Percentiles rank a stretch among this genome's conserved stretches.
Conservation (phyloP, 2,113 vertebrate species). For the Rhynchopsitta pachyrhyncha region DNA sequence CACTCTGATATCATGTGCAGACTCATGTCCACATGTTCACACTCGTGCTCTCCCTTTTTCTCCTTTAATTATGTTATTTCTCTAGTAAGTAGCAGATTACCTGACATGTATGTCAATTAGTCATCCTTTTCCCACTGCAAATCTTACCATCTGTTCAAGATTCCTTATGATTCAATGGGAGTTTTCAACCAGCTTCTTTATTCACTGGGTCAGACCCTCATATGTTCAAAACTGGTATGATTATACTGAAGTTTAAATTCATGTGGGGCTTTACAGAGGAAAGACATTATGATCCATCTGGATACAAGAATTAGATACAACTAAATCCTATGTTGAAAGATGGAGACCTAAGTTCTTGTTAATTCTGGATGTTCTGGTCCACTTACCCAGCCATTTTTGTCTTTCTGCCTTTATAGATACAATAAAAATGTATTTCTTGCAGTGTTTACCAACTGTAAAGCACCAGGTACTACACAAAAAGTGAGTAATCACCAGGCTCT, state of each 20-base stretch:
- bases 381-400: background rate
- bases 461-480: background rate
- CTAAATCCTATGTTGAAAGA: background rate
- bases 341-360: background rate
- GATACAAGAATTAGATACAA: background rate
- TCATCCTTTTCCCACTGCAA: conserved; percentile 12
- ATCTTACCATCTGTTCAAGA: conserved; percentile 27
- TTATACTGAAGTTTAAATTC: background rate
- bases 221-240: background rate
- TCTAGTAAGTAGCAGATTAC: conserved; percentile 33
- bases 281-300: background rate
- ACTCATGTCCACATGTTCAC: conserved; percentile 7
- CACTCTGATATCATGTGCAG: background rate
- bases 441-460: background rate
- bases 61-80: conserved; percentile 30
- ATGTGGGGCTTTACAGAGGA: background rate
- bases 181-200: background rate
- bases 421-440: background rate
- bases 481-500: background rate
- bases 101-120: conserved; percentile 39
- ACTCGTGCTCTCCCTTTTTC: background rate
- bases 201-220: background rate
- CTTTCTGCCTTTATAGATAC: background rate
- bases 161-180: background rate
- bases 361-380: background rate